Evolutionary conservation across 2,797 vertebrate species (phyloP), one percentile per base, ranked within the genome.

Genomic region (Alectoris magna): DNA sequence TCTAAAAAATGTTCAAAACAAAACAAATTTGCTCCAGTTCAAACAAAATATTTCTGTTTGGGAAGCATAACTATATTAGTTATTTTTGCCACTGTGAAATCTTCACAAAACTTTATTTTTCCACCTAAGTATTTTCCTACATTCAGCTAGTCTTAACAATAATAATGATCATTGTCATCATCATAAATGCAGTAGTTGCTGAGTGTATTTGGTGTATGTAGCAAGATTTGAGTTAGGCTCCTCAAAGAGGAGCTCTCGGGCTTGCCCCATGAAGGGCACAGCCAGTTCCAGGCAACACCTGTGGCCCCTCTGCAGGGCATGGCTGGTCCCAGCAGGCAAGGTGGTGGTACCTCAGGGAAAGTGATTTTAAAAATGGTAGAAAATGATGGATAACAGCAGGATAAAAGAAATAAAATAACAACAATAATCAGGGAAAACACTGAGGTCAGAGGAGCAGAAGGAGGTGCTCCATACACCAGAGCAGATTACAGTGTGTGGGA

Each of bases 291-390:
- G 12, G 9, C 2, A 2, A 2, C 17, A 36, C 43, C 16, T 41
- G 13, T 1, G 1, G 24, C 24, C 48, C 24, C 26, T 36, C 10
- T 1, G 0, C 29, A 46, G n/a, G 10, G 14, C n/a, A 70, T 2
- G 2, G 19, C 59, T 77, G 22, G 38, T 31, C 5, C 22, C 22
- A 14, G 36, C 26, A 43, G 22, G 3, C 24, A 56, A 49, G 44
- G 4, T 12, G 23, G 4, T 6, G 10, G 11, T 12, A 68, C 18
- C 14, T 55, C 51, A 26, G 15, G 31, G n/a, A 76, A 23, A 9
- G 1, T 15, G 11, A 27, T 46, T 74, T 49, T 59, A 53, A n/a
- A 69, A 69, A 59, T 39, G 27, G 8, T 13, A 41, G 51, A 74
- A 51, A 24, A 36, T 21, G 7, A 17, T 17, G 68, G 34, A 9